phyloP scores from a whole-genome alignment of 1,140 invertebrate species.

The Heliconius himera region DNA sequence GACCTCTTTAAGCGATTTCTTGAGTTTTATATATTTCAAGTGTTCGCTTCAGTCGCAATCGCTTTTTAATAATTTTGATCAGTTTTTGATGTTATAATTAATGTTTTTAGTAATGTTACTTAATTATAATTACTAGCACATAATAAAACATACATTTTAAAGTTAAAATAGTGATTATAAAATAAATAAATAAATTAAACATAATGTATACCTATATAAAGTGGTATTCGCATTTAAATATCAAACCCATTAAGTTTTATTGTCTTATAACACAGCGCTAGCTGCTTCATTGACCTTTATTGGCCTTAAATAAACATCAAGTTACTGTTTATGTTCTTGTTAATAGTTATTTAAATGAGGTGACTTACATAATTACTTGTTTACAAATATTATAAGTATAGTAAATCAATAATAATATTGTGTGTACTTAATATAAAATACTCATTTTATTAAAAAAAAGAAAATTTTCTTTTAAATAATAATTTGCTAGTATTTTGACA shows the following conservation, averaged over 20 bases:
- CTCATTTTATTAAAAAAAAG: no score
- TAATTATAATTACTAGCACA: no score
- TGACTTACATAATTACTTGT: slow-evolving; percentile 26
- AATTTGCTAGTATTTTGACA: no score
- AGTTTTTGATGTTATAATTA: neutral
- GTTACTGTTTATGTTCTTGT: slow-evolving; percentile 35
- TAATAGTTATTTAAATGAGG: slow-evolving; percentile 35
- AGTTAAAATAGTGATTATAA: no score
- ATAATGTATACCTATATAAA: neutral
- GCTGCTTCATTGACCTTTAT: slow-evolving; percentile 40
- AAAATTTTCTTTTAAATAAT: no score
- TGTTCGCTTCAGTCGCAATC: no score
- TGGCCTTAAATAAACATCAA: slow-evolving; percentile 38
- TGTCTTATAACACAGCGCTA: slow-evolving; percentile 35
- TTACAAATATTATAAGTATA: neutral
- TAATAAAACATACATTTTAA: no score
- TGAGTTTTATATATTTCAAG: slow-evolving; percentile 2
- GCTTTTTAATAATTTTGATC: no score
- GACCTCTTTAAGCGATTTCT: slow-evolving; percentile 11
- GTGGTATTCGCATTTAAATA: slow-evolving; percentile 39
- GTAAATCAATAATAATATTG: no score
- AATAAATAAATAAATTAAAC: no score
- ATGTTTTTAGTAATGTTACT: neutral
- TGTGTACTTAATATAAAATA: no score
- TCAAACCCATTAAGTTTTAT: slow-evolving; percentile 41